Evolutionary conservation across 2,113 vertebrate genomes (phyloP).

Genomic region (human (Homo sapiens)): GRCh38 chr2:101114001-101114500

Average conservation of each 20-base stretch:
- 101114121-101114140: neutral
- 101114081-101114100: neutral
- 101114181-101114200: neutral
- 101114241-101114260: neutral
- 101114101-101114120: neutral
- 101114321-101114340: no score
- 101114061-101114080: neutral
- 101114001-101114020: neutral
- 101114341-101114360: neutral
- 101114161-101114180: neutral
- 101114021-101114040: neutral
- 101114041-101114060: neutral
- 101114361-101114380: neutral
- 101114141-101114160: accelerated
- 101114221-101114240: neutral
- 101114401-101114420: neutral
- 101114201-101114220: neutral
- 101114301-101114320: neutral
- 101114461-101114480: neutral
- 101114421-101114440: neutral
- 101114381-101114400: neutral
- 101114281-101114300: neutral
- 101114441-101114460: neutral
- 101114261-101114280: neutral
- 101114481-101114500: neutral